phyloP scores from a whole-genome alignment of 2,888 invertebrate species.

The Disparrhopalites patrizii region DNA sequence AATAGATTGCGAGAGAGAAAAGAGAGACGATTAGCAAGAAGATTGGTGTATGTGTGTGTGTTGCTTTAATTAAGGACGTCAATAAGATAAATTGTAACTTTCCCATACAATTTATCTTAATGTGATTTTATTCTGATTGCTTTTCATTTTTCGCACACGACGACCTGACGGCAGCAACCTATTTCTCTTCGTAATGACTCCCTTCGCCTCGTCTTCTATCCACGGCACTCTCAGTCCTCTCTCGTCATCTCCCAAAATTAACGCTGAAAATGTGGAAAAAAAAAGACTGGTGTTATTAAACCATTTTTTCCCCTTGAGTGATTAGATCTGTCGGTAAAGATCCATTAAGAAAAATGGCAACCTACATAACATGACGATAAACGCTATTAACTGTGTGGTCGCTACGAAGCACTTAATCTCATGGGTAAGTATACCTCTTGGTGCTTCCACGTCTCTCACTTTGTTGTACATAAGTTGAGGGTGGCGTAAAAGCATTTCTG shows the following conservation, averaged over 20 bases:
- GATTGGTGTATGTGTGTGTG: conserved; percentile 14
- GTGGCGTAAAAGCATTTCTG: too few species aligned
- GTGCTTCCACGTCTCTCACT: too few species aligned
- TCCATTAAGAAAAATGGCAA: background rate
- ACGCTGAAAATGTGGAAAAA: background rate
- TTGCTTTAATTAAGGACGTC: conserved; percentile 14
- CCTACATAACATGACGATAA: background rate
- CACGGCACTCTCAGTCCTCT: background rate
- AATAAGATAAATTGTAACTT: conserved; percentile 23
- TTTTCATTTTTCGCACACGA: conserved; percentile 14
- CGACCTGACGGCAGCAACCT: conserved; percentile 10
- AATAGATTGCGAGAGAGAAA: background rate
- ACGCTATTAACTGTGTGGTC: conserved; percentile 1
- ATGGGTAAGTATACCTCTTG: too few species aligned
- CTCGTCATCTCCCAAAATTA: background rate
- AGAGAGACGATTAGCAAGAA: conserved; percentile 9
- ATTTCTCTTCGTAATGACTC: background rate
- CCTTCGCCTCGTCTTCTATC: background rate
- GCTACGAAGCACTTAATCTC: conserved; percentile 16
- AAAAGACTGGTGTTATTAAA: background rate
- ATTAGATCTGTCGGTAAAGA: conserved; percentile 1
- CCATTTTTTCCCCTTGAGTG: background rate
- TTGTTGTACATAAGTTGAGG: too few species aligned
- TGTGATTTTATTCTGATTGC: conserved; percentile 23
- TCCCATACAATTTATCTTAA: conserved; percentile 18